Evolutionary conservation across 2,797 vertebrate species (phyloP), one percentile per base, ranked within the genome.

Genomic region (Borostomias antarcticus): DNA sequence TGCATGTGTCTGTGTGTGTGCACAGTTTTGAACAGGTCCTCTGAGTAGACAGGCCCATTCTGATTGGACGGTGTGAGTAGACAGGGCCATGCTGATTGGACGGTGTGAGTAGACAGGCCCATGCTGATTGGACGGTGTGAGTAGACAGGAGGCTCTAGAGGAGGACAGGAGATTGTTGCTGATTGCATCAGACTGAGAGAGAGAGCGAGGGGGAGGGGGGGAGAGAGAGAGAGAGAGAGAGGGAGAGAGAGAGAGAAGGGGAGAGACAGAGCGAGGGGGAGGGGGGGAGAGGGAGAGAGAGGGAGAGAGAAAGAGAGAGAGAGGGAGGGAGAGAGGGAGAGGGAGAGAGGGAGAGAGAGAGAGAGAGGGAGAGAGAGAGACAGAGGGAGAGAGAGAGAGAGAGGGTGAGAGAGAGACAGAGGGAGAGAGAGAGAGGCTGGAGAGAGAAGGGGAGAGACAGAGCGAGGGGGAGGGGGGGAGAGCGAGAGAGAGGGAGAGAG

Each of bases 271-370:
- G n/a, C 26, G 23, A 25, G 37, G 43, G 26, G 45, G 62, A 71
- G 28, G n/a, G 54, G 35, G 37, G 29, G 40, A 58, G 9, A 25
- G 11, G 19, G 3, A 32, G 5, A 32, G 25, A 67, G 66, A 69
- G 64, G 62, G 65, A 74, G 54, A 28, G 64, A 62, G 59, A 37
- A 21, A 43, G 35, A 59, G 35, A 17, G 53, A 66, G 29, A 13
- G 4, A n/a, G 53, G 30, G 4, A 33, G n/a, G 40, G 11, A 60
- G 51, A 57, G 26, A 67, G 9, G 58, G 17, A 21, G 4, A 19
- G 28, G 28, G 32, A 29, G 35, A 19, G 11, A 6, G 47, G 52
- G 62, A 29, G 4, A 32, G 53, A n/a, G 17, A 17, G 2, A n/a
- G 15, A 15, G 53, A 32, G 29, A 56, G 54, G 30, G 30, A 33